Evolutionary conservation across 2,888 invertebrate species (phyloP), one percentile per base, ranked within the genome.

Genomic region (Oscheius onirici): DNA sequence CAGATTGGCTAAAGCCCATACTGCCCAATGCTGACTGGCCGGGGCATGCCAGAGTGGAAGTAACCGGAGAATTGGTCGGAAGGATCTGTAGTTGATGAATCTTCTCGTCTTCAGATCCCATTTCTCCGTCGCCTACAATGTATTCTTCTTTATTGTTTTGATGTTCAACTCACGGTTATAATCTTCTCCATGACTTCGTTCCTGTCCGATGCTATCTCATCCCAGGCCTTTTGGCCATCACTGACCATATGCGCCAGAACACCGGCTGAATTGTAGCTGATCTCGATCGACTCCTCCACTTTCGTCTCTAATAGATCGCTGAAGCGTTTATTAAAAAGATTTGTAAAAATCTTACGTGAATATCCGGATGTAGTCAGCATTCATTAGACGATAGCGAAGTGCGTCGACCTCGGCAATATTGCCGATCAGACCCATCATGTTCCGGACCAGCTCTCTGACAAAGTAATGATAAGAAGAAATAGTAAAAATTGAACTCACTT

Each of bases 31-130:
- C 54, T 82, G 82, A 67, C 76, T 76, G 15, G 82, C 82, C 52
- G 75, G 79, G 2, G 82, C 82, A 49, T 81, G 73, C 67, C 77
- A 82, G 24, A 76, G 74, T 3, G 77, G 82, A 6, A 81, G 54
- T 8, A 80, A 74, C n/a, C 80, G 75, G 26, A 97, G 90, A 75
- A 97, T 95, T 0, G 97, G 97, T 87, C 94, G 93, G 90, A 97
- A 97, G 40, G 94, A 94, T 77, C 95, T 92, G 89, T 97, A 97
- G 90, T 97, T 97, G 79, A 97, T 97, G 88, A 95, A 97, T 52
- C 97, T 91, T 84, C 93, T 93, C 0, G 94, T 93, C 71, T 91
- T 91, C 58, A 97, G 89, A 87, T 94, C 92, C 97, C 97, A 97
- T 57, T 93, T 91, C 77, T 92, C 91, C 52, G 97, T 94, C 13